Evolutionary conservation across 2,888 invertebrate species (phyloP), one percentile per base, ranked within the genome.

Genomic region (Synanthedon formicaeformis): DNA sequence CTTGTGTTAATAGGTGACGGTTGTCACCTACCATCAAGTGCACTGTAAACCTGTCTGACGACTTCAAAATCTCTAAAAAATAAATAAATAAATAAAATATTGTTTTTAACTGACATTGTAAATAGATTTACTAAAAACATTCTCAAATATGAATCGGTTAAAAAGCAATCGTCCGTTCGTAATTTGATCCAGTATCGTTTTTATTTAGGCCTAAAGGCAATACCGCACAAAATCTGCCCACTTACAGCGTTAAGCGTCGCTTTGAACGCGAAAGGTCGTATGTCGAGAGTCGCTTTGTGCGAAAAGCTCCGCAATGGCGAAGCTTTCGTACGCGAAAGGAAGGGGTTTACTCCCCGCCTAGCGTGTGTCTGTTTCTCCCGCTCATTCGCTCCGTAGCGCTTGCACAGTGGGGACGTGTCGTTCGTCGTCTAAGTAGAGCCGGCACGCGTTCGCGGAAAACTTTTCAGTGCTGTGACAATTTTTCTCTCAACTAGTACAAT

Each of bases 131-230:
- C 12, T 14, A 13, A 45, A 45, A 45, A 45, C 11, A 45, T 34
- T 12, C n/a, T 45, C 12, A 45, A 45, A 50, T 48, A 52, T 50
- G 57, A 53, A 59, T 58, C 55, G 58, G 56, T 58, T 55, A 57
- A 62, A 61, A 61, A 54, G 56, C 61, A 57, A 60, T 61, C 55
- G 54, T 59, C 55, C 59, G 57, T 57, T 59, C 54, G 60, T 65
- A 69, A 71, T 74, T 73, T 63, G 63, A 71, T 77, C 75, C 61
- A 65, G 66, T 67, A 68, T 70, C 23, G 49, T 23, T 78, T 78
- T 78, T 78, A 78, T 80, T 82, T 83, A 81, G 85, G 86, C 84
- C 83, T 83, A 83, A 84, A 80, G 77, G 75, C 76, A 77, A 75
- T 77, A 75, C 74, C 75, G 78, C 67, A 65, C 76, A 75, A 82